Conservation (phyloP, 2,888 invertebrate species). For the Hirudinaria manillensis region DNA sequence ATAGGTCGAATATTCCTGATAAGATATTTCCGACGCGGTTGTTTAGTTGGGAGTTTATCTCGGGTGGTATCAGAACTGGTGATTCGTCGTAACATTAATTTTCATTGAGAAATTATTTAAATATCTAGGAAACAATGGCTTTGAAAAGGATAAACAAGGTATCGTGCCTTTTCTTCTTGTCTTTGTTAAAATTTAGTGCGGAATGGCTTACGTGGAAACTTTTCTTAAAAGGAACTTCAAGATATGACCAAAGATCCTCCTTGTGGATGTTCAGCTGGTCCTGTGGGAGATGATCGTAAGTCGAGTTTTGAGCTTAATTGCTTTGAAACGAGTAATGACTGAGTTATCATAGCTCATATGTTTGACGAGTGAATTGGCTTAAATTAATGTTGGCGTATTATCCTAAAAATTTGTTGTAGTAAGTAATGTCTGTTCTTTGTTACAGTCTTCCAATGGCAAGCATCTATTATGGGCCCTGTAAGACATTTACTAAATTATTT, state of each 20-base stretch:
- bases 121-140: slow-evolving; percentile 41
- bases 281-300: slow-evolving; percentile 98
- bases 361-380: not conserved
- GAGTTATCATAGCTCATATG: not conserved
- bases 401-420: not conserved
- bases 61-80: not conserved
- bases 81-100: not conserved
- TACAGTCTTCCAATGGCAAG: slow-evolving; percentile 98
- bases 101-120: slow-evolving; percentile 4
- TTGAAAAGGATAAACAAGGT: slow-evolving; percentile 49
- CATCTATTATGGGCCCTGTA: slow-evolving; percentile 98
- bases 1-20: slow-evolving; percentile 17
- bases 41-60: not conserved
- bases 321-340: not conserved
- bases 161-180: slow-evolving; percentile 10
- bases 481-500: slow-evolving; percentile 4
- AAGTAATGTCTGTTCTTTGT: not conserved
- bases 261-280: slow-evolving; percentile 99
- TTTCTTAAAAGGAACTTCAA: slow-evolving; percentile 80
- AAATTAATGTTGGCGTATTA: not conserved
- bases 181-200: not conserved
- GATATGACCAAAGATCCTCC: slow-evolving; percentile 99
- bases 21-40: slow-evolving; percentile 8
- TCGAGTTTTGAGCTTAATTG: slow-evolving; percentile 43
- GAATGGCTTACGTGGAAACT: not conserved